These are phyloP conservation scores for Seriola rivoliana DNA, from an alignment of 2,113 vertebrate genomes.

Conservation along the genomic window DNA sequence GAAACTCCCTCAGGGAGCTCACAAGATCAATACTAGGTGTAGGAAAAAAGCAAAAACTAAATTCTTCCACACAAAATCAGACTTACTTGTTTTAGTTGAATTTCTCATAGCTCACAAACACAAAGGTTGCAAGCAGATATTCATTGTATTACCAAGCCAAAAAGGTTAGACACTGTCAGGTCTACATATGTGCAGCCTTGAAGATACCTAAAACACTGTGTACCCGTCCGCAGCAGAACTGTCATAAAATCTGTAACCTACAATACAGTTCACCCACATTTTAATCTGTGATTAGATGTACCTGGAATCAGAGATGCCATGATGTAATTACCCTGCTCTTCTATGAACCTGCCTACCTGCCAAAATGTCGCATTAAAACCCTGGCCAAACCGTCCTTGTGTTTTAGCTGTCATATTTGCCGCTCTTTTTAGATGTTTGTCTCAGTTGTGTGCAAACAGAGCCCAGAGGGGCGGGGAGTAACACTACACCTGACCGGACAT, in stretches of 20 bases:
- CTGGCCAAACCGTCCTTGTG: not conserved
- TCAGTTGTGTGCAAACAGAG: accelerated
- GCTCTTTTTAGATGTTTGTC: not conserved
- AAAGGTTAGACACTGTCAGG: too few relatives aligned
- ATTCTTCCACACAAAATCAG: too few relatives aligned
- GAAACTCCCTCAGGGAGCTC: too few relatives aligned
- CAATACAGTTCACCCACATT: not conserved
- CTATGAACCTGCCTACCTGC: not conserved
- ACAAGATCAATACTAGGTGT: too few relatives aligned
- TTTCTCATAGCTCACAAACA: too few relatives aligned
- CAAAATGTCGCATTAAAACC: not conserved
- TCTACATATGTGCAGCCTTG: too few relatives aligned
- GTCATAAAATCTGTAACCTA: not conserved
- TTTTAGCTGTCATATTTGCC: not conserved
- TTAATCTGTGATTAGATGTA: not conserved
- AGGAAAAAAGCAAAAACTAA: too few relatives aligned
- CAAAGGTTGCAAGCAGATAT: too few relatives aligned
- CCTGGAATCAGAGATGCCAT: not conserved
- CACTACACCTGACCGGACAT: accelerated
- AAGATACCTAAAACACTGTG: too few relatives aligned
- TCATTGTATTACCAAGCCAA: too few relatives aligned
- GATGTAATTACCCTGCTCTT: not conserved
- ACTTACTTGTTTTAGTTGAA: too few relatives aligned
- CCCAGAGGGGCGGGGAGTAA: not conserved
- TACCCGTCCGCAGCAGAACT: not conserved